Evolutionary conservation across 2,888 invertebrate species (phyloP).

Genomic region (Acanthosepion esculentum): DNA sequence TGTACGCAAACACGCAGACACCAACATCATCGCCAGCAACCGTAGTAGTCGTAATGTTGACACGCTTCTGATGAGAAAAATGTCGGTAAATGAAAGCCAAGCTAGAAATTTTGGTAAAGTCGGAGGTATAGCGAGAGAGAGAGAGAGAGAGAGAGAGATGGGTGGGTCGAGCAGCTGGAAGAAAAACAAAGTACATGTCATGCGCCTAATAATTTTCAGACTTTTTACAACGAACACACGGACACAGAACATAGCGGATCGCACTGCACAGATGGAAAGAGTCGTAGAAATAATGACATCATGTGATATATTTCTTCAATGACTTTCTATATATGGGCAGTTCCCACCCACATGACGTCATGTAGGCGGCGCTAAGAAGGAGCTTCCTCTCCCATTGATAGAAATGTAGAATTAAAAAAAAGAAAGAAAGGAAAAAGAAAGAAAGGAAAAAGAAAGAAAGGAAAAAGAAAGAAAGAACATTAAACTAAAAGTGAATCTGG

Average conservation of each 20-base stretch:
- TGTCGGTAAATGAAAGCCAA: no score
- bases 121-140: no score
- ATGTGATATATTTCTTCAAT: conserved; percentile 24
- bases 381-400: background rate
- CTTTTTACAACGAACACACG: background rate
- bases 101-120: no score
- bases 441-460: background rate
- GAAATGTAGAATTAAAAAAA: background rate
- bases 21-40: no score
- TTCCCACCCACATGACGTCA: conserved; percentile 1
- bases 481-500: background rate
- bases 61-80: no score
- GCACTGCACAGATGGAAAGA: background rate
- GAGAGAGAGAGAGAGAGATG: no score
- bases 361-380: background rate
- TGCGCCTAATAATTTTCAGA: background rate
- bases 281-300: background rate
- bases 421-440: background rate
- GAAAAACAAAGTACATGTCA: background rate
- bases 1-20: no score
- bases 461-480: background rate
- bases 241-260: background rate
- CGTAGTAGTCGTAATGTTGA: no score
- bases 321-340: conserved; percentile 5
- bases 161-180: background rate